Base-by-base conservation (phyloP, 2,888 invertebrate genomes). In the Habroteleia sp. region DNA sequence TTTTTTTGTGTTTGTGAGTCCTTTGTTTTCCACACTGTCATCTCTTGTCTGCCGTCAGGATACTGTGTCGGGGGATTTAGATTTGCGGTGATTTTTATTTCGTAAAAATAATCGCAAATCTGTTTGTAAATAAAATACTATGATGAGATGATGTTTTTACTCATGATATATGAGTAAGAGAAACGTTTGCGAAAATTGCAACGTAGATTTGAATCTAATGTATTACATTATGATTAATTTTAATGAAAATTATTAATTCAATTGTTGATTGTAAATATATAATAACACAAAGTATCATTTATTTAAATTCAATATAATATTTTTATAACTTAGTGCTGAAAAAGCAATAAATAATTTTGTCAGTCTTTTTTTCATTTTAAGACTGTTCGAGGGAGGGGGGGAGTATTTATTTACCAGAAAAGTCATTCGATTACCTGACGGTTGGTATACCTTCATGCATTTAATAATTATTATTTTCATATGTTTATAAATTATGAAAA, bases 1-100 rank as follows among this genome's bases (percentile, higher is more conserved):
- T 63, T 62, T 62, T 11, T 44, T 25, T 52, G 44, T 69, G 52
- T 60, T 25, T 56, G 62, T 71, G 71, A 71, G 39, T 60, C 56
- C 37, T 62, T 71, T 60, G 60, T 41, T 60, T 52, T 42, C 20
- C 33, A 2, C 46, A 33, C 44, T 56, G 20, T 68, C 44, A 63
- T 42, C 16, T 14, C 8, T 50, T 13, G 42, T 35, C 39, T 37
- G 16, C 41, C 54, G 42, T 68, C 68, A 50, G 35, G 41, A 42
- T 35, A 31, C 42, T 35, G 35, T 8, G 35, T 37, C 17, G 37
- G 37, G 39, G 10, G n/a, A 4, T 41, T 31, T 7, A 17, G 6
- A 27, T 27, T 39, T 31, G 48, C 31, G 13, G 16, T 31, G 8
- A 44, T 42, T 39, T 42, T 29, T 46, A n/a, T 10, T 11, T 3